Percentiles rank a stretch among this genome's conserved stretches.
Evolutionary conservation across 2,797 vertebrate genomes (phyloP).

Genomic region (Melanitta fusca): DNA sequence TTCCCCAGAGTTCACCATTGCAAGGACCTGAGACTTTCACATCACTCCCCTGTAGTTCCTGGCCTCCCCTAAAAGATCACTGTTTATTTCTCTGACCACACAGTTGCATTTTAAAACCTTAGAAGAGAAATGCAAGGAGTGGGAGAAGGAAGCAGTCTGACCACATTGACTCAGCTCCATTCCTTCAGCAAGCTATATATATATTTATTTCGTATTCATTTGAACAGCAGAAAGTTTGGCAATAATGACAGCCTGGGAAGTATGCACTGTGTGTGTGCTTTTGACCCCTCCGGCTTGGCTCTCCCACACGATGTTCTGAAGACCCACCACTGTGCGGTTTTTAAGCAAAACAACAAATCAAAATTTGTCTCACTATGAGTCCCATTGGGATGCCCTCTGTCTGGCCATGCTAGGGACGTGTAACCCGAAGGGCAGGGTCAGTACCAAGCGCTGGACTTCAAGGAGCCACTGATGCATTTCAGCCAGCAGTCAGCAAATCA

Average conservation of each 20-base stretch:
- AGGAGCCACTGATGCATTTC: background rate
- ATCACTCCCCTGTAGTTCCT: background rate
- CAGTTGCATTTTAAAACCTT: background rate
- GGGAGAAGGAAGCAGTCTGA: background rate
- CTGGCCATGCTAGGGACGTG: fast-evolving
- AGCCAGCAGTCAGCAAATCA: background rate
- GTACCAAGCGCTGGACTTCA: background rate
- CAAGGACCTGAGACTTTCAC: background rate
- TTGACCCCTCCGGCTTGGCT: background rate
- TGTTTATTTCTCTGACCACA: background rate
- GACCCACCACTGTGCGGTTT: background rate
- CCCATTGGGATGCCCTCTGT: background rate
- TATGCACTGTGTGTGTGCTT: background rate
- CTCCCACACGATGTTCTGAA: background rate
- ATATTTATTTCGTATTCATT: conserved; percentile 51
- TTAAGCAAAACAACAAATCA: background rate
- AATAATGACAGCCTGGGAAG: conserved; percentile 3
- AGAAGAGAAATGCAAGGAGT: background rate
- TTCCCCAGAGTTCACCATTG: fast-evolving
- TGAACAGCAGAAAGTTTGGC: conserved; percentile 38
- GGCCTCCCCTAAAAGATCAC: background rate
- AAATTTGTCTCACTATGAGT: background rate
- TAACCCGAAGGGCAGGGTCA: background rate
- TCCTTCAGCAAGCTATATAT: conserved; percentile 53
- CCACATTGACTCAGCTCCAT: background rate